Percentiles rank a stretch among this genome's conserved stretches.
These are phyloP conservation scores for Drosophila mimetica DNA, from an alignment of 2,888 invertebrate genomes.

Conservation along the genomic window DNA sequence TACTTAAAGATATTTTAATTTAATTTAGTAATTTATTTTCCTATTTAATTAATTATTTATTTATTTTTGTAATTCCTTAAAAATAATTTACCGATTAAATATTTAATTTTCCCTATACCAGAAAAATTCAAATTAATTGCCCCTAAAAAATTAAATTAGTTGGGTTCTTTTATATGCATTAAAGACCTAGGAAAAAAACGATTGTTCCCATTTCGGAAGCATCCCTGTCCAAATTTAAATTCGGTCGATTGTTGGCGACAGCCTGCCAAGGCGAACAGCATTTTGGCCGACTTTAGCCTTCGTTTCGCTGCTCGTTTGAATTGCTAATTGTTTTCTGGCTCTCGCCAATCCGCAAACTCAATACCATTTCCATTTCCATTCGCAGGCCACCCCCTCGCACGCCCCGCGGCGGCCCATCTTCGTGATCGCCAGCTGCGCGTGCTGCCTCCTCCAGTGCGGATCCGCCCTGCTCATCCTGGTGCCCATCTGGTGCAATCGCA, in stretches of 20 bases:
- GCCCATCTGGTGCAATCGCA: slow-evolving; percentile 84
- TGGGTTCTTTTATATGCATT: background rate
- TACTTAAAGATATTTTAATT: no score
- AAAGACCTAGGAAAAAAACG: background rate
- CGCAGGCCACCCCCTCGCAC: slow-evolving; percentile 69
- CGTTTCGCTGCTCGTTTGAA: slow-evolving; percentile 28
- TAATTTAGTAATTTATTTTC: no score
- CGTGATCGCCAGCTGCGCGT: slow-evolving; percentile 84
- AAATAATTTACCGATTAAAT: no score
- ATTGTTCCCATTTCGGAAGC: background rate
- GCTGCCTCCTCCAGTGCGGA: slow-evolving; percentile 84
- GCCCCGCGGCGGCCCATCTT: slow-evolving; percentile 82
- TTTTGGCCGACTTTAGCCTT: slow-evolving; percentile 20
- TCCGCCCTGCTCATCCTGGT: slow-evolving; percentile 83
- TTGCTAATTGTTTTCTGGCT: slow-evolving; percentile 36
- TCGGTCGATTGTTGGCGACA: slow-evolving; percentile 3
- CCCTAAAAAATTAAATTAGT: background rate
- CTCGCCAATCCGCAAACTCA: background rate
- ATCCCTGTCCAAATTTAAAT: slow-evolving; percentile 3
- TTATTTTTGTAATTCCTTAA: no score
- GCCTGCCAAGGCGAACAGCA: slow-evolving; percentile 21
- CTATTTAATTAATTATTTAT: no score
- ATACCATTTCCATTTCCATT: background rate
- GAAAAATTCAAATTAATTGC: background rate
- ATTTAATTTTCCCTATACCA: background rate